Percentiles rank a stretch among this genome's conserved stretches.
These are phyloP conservation scores for Sarcoramphus papa DNA, from an alignment of 2,797 vertebrate genomes.

Conservation along the genomic window DNA sequence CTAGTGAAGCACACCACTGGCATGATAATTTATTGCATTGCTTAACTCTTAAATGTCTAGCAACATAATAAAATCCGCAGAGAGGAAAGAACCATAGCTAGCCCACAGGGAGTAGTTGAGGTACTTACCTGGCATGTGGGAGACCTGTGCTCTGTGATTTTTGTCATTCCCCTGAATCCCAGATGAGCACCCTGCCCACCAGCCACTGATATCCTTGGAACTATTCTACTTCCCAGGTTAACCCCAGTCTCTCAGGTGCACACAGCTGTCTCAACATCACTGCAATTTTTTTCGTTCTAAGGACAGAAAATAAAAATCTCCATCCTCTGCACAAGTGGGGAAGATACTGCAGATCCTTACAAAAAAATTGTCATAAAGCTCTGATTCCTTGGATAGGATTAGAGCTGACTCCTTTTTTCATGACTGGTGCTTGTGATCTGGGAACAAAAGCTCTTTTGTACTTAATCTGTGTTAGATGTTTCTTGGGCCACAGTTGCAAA, in stretches of 20 bases:
- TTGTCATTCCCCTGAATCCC: background rate
- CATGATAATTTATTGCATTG: background rate
- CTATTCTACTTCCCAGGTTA: background rate
- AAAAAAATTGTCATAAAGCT: background rate
- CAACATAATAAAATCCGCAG: background rate
- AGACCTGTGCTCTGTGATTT: background rate
- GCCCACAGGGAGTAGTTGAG: background rate
- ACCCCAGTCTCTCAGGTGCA: background rate
- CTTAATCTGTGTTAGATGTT: background rate
- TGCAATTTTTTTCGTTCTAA: background rate
- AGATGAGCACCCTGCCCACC: background rate
- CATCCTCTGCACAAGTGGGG: background rate
- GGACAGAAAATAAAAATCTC: background rate
- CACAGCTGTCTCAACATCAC: background rate
- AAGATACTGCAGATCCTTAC: background rate
- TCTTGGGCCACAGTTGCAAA: background rate
- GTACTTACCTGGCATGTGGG: background rate
- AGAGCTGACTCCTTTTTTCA: background rate
- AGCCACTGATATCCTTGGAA: background rate
- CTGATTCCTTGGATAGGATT: background rate
- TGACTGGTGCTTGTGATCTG: background rate
- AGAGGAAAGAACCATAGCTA: background rate
- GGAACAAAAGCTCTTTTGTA: background rate
- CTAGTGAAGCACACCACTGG: background rate
- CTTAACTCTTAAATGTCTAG: background rate